Percentiles rank a stretch among this genome's conserved stretches.
These are phyloP conservation scores for Halictus ligatus DNA, from an alignment of 2,888 invertebrate species.

Conservation along the genomic window DNA sequence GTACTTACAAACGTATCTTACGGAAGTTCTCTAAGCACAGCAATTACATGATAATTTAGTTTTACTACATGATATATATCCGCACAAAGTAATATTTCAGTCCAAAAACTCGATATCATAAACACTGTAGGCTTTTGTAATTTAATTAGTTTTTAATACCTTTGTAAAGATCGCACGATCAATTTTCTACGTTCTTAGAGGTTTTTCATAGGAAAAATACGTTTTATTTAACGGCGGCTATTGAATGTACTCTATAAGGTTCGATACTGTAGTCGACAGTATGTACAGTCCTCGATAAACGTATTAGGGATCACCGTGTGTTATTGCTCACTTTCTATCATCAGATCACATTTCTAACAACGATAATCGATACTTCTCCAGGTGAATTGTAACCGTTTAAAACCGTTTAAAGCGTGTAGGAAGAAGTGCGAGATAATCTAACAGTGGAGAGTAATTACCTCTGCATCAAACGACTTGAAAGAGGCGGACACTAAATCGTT, in stretches of 20 bases:
- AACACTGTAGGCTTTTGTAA: background rate
- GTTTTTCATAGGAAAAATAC: background rate
- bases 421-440: background rate
- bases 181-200: background rate
- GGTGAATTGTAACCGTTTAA: background rate
- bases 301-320: background rate
- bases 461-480: background rate
- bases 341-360: background rate
- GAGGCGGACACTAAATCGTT: background rate
- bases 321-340: background rate
- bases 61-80: background rate
- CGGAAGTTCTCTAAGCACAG: background rate
- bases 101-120: background rate
- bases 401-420: background rate
- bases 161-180: too few species aligned
- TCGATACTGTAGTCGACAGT: background rate
- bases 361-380: slow-evolving; percentile 3
- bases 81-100: background rate
- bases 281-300: background rate
- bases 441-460: background rate
- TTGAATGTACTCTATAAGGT: background rate
- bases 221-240: background rate
- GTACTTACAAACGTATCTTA: background rate
- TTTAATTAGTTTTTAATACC: background rate
- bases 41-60: background rate